phyloP scores from a whole-genome alignment of 2,888 invertebrate genomes.

The Cantharis lateralis region DNA sequence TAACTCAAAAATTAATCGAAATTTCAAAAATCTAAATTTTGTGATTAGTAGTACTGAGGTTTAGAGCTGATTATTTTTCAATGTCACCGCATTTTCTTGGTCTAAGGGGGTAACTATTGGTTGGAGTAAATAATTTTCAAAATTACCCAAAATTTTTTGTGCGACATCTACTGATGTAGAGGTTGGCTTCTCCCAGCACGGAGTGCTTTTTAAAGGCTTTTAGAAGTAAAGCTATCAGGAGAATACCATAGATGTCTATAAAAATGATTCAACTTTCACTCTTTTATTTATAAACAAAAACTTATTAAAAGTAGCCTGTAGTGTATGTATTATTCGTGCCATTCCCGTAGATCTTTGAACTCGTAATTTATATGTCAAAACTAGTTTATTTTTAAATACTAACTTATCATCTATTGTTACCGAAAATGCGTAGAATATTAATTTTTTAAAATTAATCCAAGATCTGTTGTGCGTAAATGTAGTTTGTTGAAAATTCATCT shows the following conservation, averaged over 20 bases:
- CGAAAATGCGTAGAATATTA: not conserved
- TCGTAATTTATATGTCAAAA: not conserved
- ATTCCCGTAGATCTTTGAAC: not conserved
- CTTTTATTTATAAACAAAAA: not conserved
- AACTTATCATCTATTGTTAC: not conserved
- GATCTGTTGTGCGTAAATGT: not conserved
- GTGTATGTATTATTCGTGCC: not conserved
- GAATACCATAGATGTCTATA: not conserved
- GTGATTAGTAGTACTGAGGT: no score
- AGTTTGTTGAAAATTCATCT: not conserved
- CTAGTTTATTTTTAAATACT: not conserved
- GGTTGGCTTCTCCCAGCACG: not conserved
- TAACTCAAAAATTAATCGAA: no score
- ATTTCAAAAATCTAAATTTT: no score
- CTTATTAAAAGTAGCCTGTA: not conserved
- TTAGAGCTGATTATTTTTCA: no score
- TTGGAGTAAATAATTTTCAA: no score
- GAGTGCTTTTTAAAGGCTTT: not conserved
- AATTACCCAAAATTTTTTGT: no score
- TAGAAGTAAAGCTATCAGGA: not conserved
- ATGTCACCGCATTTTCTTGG: no score
- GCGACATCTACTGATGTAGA: not conserved
- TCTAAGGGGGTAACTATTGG: no score
- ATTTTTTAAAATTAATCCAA: not conserved
- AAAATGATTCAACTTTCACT: not conserved